Evolutionary conservation across 2,797 vertebrate species (phyloP), one percentile per base, ranked within the genome.

Genomic region (Leuciscus waleckii): DNA sequence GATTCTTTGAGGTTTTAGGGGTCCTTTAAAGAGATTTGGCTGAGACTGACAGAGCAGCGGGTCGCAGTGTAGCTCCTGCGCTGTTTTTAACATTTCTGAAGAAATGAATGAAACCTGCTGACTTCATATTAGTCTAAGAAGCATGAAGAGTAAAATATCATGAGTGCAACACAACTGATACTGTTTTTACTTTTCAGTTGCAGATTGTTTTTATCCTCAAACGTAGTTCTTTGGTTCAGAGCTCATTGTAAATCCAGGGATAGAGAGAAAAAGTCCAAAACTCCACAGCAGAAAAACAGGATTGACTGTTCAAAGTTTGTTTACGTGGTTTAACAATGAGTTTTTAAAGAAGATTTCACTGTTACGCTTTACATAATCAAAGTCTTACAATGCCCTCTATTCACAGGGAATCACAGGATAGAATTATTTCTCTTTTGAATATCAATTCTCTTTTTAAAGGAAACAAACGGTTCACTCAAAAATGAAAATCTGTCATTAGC

Each of bases 1-100:
- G 29, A 51, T 86, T 86, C 61, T 61, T 82, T 54, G 41, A 81
- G n/a, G 73, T 29, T 84, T 58, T 23, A 16, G 74, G 41, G 82
- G 1, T 67, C n/a, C 46, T 83, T 68, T 63, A 26, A 82, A 76
- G 17, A 78, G 81, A 65, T 77, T 71, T 76, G 46, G 39, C 68
- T 29, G 9, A 65, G 75, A 61, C 39, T 79, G 80, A 78, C 49
- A 39, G 73, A 43, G 54, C 71, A 17, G 39, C 23, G 6, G 61
- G 71, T 29, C 7, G 1, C 29, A 39, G 32, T 65, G 41, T 65
- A 13, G 16, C 56, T 73, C 54, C 80, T 7, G 23, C 5, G 0
- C 19, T 23, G 68, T 23, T 82, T 82, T 63, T 49, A 17, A n/a
- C 43, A 23, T 16, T 63, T 61, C 14, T 46, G 11, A 73, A 29